A percentile compares a stretch with the other conserved stretches of the same genome.
Evolutionary conservation across 1,140 invertebrate genomes (phyloP).

Genomic region (Zophobas morio): DNA sequence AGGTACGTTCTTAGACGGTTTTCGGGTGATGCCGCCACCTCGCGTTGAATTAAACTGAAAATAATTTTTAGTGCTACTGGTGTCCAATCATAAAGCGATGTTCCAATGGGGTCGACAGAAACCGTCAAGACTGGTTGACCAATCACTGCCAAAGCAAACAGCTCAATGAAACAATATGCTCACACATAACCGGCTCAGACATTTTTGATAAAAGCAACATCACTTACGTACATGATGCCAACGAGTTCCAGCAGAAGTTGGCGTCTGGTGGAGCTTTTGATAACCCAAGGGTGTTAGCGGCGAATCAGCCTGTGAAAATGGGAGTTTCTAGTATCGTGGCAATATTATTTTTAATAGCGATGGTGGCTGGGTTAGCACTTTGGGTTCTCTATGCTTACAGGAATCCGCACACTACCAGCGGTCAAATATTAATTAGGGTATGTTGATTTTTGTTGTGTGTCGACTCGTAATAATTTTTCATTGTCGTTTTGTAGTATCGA

Average conservation of each 20-base stretch:
- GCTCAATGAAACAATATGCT: conserved; percentile 68
- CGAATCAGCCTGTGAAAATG: conserved; percentile 62
- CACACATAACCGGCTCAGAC: conserved; percentile 50
- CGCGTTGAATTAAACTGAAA: too few relatives aligned
- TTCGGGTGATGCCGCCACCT: neutral
- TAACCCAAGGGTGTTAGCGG: neutral
- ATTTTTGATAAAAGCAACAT: conserved; percentile 23
- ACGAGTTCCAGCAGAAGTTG: conserved; percentile 5
- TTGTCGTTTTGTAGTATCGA: conserved; percentile 80
- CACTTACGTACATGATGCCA: conserved; percentile 33
- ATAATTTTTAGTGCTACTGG: conserved; percentile 83
- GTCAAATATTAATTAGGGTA: conserved; percentile 97
- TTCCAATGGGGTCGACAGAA: conserved; percentile 90
- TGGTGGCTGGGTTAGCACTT: conserved; percentile 74
- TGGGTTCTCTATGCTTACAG: conserved; percentile 96
- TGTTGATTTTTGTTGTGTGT: conserved; percentile 61
- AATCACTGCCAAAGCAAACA: conserved; percentile 78
- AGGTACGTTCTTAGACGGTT: conserved; percentile 68
- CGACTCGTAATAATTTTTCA: conserved; percentile 61
- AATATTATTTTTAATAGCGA: conserved; percentile 75
- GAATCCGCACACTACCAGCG: conserved; percentile 94
- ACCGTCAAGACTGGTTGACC: conserved; percentile 90
- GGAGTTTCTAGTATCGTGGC: conserved; percentile 77
- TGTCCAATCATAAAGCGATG: conserved; percentile 86
- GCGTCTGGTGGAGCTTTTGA: neutral